Evolutionary conservation across 2,113 vertebrate genomes (phyloP).

Genomic region (Microtus ochrogaster): DNA sequence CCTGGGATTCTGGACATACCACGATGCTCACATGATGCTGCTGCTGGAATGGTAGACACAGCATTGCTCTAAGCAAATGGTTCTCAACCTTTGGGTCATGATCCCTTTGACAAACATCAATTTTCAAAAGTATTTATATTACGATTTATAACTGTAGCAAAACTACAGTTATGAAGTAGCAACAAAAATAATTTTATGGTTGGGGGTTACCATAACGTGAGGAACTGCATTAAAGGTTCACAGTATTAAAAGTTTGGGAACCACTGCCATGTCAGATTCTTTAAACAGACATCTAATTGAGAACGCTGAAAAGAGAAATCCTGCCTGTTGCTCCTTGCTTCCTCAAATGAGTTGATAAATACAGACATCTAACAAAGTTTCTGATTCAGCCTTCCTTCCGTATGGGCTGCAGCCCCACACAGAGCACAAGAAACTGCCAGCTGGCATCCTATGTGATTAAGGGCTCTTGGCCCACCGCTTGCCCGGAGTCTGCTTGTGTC

Average conservation of each 20-base stretch:
- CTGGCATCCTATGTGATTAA: not conserved
- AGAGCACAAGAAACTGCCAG: not conserved
- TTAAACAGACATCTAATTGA: conserved; percentile 21
- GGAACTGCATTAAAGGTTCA: not conserved
- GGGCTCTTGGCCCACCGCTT: not conserved
- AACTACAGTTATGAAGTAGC: not conserved
- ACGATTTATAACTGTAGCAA: not conserved
- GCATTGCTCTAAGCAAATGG: not conserved
- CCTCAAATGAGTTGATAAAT: not conserved
- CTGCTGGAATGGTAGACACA: not conserved
- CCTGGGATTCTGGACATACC: conserved; percentile 43
- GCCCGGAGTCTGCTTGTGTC: not conserved
- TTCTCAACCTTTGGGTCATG: not conserved
- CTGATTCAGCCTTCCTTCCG: not conserved
- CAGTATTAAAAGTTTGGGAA: not conserved
- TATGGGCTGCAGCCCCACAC: not conserved
- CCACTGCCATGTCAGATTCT: not conserved
- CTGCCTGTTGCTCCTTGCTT: not conserved
- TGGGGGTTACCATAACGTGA: not conserved
- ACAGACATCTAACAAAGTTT: not conserved
- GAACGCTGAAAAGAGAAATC: conserved; percentile 8
- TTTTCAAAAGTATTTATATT: not conserved
- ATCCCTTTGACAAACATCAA: not conserved
- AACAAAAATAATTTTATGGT: not conserved
- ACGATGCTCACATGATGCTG: conserved; percentile 37